Conservation (phyloP, 1,140 invertebrate genomes). For the roundworm (Caenorhabditis elegans) region WBcel235 BX284602.5:9740501-9741000, state of each 20-base stretch:
- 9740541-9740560: too few relatives aligned
- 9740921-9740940: conserved; percentile 2
- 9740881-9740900: not conserved
- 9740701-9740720: not conserved
- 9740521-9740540: too few relatives aligned
- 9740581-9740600: not conserved
- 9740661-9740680: not conserved
- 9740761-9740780: not conserved
- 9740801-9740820: not conserved
- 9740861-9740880: not conserved
- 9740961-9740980: not conserved
- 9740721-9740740: not conserved
- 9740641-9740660: too few relatives aligned
- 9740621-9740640: too few relatives aligned
- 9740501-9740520: too few relatives aligned
- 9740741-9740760: not conserved
- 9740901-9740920: not conserved
- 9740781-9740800: not conserved
- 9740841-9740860: not conserved
- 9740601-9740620: too few relatives aligned
- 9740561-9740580: too few relatives aligned
- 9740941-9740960: too few relatives aligned
- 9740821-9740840: not conserved
- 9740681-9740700: too few relatives aligned
- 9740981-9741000: not conserved